Evolutionary conservation across 1,140 invertebrate species (phyloP).

Genomic region (Drosophila cardini): DNA sequence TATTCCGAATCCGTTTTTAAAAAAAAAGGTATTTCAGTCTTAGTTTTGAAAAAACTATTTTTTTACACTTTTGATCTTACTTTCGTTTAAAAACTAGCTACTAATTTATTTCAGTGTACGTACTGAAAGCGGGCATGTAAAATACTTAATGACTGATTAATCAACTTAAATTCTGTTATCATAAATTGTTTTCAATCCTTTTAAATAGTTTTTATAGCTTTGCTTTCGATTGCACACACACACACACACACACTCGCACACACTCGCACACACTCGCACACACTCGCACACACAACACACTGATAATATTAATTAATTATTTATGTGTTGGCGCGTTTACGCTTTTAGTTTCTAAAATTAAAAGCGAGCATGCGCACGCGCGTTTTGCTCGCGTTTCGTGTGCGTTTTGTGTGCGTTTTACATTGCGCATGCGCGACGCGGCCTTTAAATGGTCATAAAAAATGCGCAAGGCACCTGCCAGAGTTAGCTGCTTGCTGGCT

Average conservation of each 20-base stretch:
- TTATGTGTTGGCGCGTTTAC: conserved; percentile 66
- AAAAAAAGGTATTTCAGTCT: no score
- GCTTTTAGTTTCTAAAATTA: conserved; percentile 68
- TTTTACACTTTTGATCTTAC: no score
- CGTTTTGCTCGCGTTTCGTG: conserved; percentile 62
- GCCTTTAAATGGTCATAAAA: conserved; percentile 66
- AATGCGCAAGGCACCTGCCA: conserved; percentile 54
- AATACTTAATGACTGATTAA: neutral
- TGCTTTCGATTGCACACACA: neutral
- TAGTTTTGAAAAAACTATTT: no score
- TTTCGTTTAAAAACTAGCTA: no score
- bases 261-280: neutral
- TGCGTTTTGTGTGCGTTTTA: conserved; percentile 41
- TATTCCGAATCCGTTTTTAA: no score
- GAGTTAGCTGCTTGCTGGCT: conserved; percentile 3
- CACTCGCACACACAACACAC: neutral
- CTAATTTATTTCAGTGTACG: no score
- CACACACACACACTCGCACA: neutral
- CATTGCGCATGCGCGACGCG: conserved; percentile 69
- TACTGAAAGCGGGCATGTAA: no score
- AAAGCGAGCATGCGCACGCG: conserved; percentile 41
- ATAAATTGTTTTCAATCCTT: neutral
- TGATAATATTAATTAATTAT: conserved; percentile 62
- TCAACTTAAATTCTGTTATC: neutral
- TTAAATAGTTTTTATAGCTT: neutral